These are phyloP conservation scores for Drosophila meridiana DNA, from an alignment of 2,888 invertebrate species.

Conservation along the genomic window DNA sequence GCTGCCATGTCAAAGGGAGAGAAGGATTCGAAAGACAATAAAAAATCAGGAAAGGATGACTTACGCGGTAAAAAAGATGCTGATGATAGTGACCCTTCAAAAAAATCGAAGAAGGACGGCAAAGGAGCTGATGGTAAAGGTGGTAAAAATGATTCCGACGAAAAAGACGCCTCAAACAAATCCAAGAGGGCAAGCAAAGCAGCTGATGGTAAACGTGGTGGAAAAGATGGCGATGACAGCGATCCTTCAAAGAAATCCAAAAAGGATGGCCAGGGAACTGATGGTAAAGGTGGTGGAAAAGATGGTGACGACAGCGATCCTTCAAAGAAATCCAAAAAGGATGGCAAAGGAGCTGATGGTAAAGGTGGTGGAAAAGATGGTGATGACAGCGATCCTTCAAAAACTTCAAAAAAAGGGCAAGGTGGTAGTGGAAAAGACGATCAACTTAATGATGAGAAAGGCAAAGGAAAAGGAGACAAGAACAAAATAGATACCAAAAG, in stretches of 20 bases:
- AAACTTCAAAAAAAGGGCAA: not conserved
- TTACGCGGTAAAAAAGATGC: slow-evolving; percentile 12
- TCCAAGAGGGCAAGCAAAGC: not conserved
- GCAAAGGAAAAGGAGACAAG: slow-evolving; percentile 8
- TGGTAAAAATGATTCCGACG: slow-evolving; percentile 14
- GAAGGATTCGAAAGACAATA: not conserved
- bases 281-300: slow-evolving; percentile 14
- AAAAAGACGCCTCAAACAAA: slow-evolving; percentile 12
- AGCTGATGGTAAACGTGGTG: slow-evolving; percentile 1
- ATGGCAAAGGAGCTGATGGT: not conserved
- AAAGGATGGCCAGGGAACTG: not conserved
- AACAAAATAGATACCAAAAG: slow-evolving; percentile 4
- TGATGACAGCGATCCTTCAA: not conserved
- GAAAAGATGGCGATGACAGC: slow-evolving; percentile 10
- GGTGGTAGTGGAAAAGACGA: slow-evolving; percentile 2
- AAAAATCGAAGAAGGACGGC: slow-evolving; percentile 8
- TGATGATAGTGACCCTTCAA: slow-evolving; percentile 11
- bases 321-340: slow-evolving; percentile 7
- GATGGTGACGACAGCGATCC: slow-evolving; percentile 18
- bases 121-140: slow-evolving; percentile 1
- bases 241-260: slow-evolving; percentile 10
- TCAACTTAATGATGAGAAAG: not conserved
- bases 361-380: slow-evolving; percentile 13
- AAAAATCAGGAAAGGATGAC: not conserved
- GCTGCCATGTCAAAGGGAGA: slow-evolving; percentile 6